A percentile compares a stretch with the other conserved stretches of the same genome.
These are phyloP conservation scores for Onychostoma macrolepis DNA, from an alignment of 2,113 vertebrate genomes.

Conservation along the genomic window DNA sequence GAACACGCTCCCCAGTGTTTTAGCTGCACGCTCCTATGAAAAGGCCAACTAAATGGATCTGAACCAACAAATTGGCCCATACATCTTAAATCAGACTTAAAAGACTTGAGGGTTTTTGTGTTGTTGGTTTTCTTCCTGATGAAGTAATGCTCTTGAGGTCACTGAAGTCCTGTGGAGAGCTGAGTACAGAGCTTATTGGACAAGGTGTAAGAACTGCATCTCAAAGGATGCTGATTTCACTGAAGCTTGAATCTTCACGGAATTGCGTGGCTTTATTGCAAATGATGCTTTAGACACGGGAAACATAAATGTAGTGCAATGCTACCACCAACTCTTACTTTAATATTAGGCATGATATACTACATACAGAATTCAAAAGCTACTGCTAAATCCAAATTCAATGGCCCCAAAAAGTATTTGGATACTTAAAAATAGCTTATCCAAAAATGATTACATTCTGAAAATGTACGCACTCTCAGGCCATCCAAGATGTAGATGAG, in stretches of 20 bases:
- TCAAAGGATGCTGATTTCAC: neutral
- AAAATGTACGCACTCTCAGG: no score
- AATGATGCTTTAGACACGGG: neutral
- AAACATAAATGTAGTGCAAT: neutral
- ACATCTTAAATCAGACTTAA: constrained; percentile 54
- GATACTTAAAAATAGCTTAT: neutral
- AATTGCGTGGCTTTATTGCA: neutral
- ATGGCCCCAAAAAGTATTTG: neutral
- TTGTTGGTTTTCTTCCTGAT: constrained; percentile 26
- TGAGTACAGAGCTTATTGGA: neutral
- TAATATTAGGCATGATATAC: neutral
- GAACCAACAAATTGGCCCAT: constrained; percentile 31
- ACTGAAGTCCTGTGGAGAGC: neutral
- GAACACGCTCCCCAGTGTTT: constrained; percentile 17
- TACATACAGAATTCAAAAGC: neutral
- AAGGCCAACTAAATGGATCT: constrained; percentile 7
- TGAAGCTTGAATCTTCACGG: neutral
- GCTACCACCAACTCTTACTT: neutral
- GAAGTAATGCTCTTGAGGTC: neutral
- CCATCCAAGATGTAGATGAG: no score
- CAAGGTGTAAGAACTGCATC: neutral
- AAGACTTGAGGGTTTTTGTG: constrained; percentile 55
- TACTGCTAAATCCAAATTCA: constrained; percentile 44
- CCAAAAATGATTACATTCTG: no score
- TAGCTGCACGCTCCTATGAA: neutral